Percentiles rank a stretch among this genome's conserved stretches.
These are phyloP conservation scores for Apotomis turbidana DNA, from an alignment of 2,888 invertebrate genomes.

Conservation along the genomic window DNA sequence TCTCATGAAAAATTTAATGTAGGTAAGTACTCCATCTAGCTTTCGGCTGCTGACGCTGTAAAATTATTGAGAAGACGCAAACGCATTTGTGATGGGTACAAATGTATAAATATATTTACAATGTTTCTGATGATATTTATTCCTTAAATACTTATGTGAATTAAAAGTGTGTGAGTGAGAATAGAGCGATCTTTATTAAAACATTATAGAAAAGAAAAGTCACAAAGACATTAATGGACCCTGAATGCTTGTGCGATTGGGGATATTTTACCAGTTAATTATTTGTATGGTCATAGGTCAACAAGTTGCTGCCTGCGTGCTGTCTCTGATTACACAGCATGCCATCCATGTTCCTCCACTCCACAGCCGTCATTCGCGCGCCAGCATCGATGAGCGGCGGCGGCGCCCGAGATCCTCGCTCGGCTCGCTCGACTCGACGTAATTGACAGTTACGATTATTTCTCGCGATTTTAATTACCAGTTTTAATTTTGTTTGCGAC, in stretches of 20 bases:
- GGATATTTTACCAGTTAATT: constrained; percentile 6
- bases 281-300: constrained; percentile 35
- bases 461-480: constrained; percentile 42
- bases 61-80: too few species aligned
- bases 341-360: constrained; percentile 47
- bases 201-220: too few species aligned
- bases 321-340: constrained; percentile 13
- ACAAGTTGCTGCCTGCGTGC: constrained; percentile 38
- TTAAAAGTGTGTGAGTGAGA: too few species aligned
- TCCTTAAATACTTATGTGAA: too few species aligned
- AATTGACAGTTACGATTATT: constrained; percentile 39
- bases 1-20: too few species aligned
- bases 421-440: constrained; percentile 46
- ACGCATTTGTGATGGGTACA: too few species aligned
- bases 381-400: constrained; percentile 67
- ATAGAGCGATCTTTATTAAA: too few species aligned
- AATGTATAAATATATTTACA: too few species aligned
- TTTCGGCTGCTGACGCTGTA: too few species aligned
- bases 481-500: constrained; percentile 17
- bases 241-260: background rate
- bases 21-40: too few species aligned
- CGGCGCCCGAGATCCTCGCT: constrained; percentile 54
- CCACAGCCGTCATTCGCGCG: constrained; percentile 70
- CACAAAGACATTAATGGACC: too few species aligned
- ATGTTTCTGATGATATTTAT: too few species aligned